phyloP scores from a whole-genome alignment of 2,797 vertebrate species.

The Dryobates pubescens region DNA sequence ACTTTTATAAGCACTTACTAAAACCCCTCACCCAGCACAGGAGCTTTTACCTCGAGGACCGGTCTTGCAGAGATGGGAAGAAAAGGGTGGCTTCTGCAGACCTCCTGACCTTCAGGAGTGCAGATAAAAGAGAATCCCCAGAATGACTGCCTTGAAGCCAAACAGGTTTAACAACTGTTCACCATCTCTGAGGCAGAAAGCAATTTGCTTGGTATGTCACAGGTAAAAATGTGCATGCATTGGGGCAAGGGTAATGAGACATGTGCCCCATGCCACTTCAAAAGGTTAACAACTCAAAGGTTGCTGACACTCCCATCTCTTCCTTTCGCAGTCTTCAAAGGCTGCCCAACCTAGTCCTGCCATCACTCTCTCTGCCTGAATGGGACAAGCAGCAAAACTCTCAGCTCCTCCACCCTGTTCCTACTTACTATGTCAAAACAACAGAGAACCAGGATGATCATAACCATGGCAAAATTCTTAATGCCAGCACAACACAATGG shows the following conservation, averaged over 20 bases:
- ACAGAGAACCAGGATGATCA: neutral
- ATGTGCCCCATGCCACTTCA: neutral
- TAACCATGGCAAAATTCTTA: neutral
- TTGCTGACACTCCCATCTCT: neutral
- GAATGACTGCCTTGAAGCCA: constrained; percentile 65
- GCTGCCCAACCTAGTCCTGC: neutral
- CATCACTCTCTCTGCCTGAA: neutral
- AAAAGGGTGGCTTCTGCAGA: neutral
- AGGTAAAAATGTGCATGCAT: neutral
- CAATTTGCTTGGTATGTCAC: constrained; percentile 55
- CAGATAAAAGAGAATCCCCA: constrained; percentile 54
- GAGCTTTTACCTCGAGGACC: neutral
- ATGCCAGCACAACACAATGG: neutral
- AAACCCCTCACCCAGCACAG: neutral
- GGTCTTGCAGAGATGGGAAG: neutral
- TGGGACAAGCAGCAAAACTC: neutral
- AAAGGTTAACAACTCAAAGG: constrained; percentile 36
- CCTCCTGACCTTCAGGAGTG: neutral
- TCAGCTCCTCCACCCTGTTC: neutral
- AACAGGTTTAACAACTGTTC: constrained; percentile 65
- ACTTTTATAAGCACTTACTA: neutral
- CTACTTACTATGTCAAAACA: neutral
- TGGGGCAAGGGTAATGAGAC: constrained; percentile 1
- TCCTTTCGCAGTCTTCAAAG: neutral
- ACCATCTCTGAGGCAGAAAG: constrained; percentile 39